Evolutionary conservation across 2,888 invertebrate species (phyloP).

Genomic region (Emmelina monodactyla): DNA sequence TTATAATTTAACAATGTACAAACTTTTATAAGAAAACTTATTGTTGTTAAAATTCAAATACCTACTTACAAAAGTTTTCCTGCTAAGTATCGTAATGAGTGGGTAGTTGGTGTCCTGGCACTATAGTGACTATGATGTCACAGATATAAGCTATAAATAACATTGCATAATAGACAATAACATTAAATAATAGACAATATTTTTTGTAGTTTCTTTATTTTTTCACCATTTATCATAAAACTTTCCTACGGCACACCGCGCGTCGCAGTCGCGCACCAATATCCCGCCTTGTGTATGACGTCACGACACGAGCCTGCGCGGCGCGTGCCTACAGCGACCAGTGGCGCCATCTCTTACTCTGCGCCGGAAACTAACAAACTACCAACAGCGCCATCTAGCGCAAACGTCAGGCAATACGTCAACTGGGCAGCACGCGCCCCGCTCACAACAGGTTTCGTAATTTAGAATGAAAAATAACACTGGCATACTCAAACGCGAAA

Average conservation of each 20-base stretch:
- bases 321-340: neutral
- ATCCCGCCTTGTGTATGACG: slow-evolving; percentile 60
- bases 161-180: no score
- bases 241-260: slow-evolving; percentile 62
- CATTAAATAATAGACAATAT: no score
- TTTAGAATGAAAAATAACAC: slow-evolving; percentile 22
- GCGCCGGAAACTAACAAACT: neutral
- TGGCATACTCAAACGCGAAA: slow-evolving; percentile 25
- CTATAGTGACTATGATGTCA: no score
- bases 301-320: neutral
- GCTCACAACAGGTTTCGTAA: neutral
- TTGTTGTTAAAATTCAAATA: no score
- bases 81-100: no score
- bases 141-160: no score
- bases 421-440: neutral
- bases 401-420: no score
- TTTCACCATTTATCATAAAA: slow-evolving; percentile 67
- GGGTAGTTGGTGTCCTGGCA: no score
- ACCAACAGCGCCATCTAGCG: neutral
- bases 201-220: slow-evolving; percentile 64
- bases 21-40: no score
- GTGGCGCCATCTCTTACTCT: neutral
- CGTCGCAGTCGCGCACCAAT: slow-evolving; percentile 58
- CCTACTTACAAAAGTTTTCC: no score
- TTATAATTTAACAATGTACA: no score